Percentiles rank a stretch among this genome's conserved stretches.
phyloP scores from a whole-genome alignment of 2,888 invertebrate species.

The Liposcelis brunnea region DNA sequence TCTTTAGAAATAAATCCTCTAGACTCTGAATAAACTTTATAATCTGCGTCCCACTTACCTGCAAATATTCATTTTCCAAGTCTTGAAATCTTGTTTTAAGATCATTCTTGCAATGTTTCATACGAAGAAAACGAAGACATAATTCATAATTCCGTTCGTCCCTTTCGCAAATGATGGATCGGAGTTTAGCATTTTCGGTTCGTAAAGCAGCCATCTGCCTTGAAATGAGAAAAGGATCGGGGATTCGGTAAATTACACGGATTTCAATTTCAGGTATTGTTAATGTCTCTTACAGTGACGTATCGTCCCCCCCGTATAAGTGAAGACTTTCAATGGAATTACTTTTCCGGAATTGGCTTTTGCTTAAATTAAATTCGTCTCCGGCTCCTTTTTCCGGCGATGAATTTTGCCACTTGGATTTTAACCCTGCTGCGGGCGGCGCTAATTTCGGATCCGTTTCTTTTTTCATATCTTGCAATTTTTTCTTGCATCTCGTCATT shows the following conservation, averaged over 20 bases:
- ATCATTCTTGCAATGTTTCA: not conserved
- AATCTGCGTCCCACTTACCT: not conserved
- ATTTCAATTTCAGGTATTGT: too few species aligned
- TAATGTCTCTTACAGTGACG: too few species aligned
- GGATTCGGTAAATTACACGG: too few species aligned
- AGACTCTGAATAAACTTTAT: too few species aligned
- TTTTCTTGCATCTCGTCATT: not conserved
- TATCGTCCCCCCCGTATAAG: too few species aligned
- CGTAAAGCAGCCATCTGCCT: not conserved
- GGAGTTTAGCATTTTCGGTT: conserved; percentile 1
- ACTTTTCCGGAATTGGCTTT: too few species aligned
- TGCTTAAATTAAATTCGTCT: too few species aligned
- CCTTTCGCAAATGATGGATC: not conserved
- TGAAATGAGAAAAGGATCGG: not conserved
- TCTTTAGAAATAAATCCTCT: too few species aligned
- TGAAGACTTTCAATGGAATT: too few species aligned
- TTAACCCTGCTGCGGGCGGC: not conserved
- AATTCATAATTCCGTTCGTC: conserved; percentile 6
- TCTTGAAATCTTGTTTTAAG: not conserved
- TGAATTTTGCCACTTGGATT: too few species aligned
- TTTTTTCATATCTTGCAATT: not conserved
- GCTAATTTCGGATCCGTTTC: not conserved
- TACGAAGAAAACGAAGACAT: conserved; percentile 1
- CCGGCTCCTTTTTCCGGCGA: too few species aligned
- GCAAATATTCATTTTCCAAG: conserved; percentile 1